Percentiles rank a stretch among this genome's conserved stretches.
phyloP scores from a whole-genome alignment of 2,113 vertebrate genomes.

The Pluvialis apricaria region DNA sequence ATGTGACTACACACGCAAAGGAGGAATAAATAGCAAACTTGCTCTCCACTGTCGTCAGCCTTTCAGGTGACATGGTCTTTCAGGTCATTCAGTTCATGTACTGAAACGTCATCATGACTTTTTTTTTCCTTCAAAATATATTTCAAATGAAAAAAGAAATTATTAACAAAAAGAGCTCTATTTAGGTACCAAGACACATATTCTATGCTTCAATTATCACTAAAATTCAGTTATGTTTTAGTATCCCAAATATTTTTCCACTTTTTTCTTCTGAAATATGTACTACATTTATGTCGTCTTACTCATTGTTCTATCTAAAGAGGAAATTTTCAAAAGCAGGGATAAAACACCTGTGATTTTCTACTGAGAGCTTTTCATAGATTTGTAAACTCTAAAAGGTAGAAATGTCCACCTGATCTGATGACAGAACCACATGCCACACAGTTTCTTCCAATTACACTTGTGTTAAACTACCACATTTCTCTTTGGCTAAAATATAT shows the following conservation, averaged over 20 bases:
- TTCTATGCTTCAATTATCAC: not conserved
- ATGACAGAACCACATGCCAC: not conserved
- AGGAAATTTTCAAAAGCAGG: not conserved
- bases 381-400: not conserved
- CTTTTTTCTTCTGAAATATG: not conserved
- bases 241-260: not conserved
- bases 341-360: not conserved
- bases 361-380: not conserved
- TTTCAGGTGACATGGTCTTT: not conserved
- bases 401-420: not conserved
- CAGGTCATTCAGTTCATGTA: not conserved
- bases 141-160: not conserved
- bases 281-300: not conserved
- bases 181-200: not conserved
- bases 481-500: not conserved
- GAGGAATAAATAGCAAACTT: not conserved
- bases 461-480: not conserved
- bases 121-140: not conserved
- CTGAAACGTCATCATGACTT: not conserved
- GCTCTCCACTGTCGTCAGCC: not conserved
- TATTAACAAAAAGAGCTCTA: not conserved
- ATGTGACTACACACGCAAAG: not conserved
- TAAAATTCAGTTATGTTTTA: not conserved
- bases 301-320: not conserved
- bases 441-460: not conserved